Conservation (phyloP, 2,888 invertebrate species). For the Strigamia transsilvanica region DNA sequence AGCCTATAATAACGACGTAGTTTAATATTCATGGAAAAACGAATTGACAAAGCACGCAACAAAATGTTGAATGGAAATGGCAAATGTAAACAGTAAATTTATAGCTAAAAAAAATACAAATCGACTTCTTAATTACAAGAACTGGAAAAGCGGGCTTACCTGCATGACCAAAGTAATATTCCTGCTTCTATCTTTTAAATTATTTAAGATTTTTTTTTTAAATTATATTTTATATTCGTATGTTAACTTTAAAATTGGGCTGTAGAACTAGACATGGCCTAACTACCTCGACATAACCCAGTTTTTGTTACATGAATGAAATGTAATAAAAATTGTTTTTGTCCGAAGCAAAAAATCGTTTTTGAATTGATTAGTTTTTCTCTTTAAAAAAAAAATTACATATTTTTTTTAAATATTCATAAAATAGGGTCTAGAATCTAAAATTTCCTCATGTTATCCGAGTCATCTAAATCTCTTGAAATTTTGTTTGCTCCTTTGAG, state of each 20-base stretch:
- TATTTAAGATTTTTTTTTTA: neutral
- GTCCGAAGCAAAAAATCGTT: neutral
- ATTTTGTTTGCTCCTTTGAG: conserved; percentile 14
- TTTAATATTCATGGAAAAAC: neutral
- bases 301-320: neutral
- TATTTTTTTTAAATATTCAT: too few species aligned
- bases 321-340: neutral
- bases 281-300: neutral
- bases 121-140: neutral
- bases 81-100: neutral
- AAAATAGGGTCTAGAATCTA: neutral
- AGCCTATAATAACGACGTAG: neutral
- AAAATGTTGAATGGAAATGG: neutral
- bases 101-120: neutral
- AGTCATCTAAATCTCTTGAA: neutral
- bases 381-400: too few species aligned
- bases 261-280: neutral
- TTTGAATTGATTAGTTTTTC: neutral
- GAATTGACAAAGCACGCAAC: neutral
- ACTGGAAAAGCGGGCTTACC: neutral
- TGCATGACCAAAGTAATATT: neutral
- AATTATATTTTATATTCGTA: neutral
- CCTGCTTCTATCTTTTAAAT: neutral
- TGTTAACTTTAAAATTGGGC: neutral
- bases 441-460: neutral